Evolutionary conservation across 2,797 vertebrate species (phyloP).

Genomic region (Prionace glauca): DNA sequence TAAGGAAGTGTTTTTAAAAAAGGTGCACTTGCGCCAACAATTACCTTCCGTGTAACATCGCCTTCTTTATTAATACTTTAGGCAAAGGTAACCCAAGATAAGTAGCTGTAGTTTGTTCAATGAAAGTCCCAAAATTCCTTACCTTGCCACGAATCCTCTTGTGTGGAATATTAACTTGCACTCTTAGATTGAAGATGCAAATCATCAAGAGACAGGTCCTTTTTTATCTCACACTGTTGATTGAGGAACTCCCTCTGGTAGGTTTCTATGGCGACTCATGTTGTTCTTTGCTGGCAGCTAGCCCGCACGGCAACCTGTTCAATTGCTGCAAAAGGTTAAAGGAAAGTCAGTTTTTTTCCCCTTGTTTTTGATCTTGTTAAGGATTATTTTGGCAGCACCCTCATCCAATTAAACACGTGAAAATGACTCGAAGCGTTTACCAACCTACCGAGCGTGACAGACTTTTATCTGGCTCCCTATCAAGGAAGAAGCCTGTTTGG

Average conservation of each 20-base stretch:
- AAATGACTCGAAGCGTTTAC: not conserved
- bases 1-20: not conserved
- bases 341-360: not conserved
- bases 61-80: not conserved
- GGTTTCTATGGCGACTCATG: not conserved
- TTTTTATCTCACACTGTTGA: not conserved
- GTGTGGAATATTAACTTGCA: not conserved
- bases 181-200: not conserved
- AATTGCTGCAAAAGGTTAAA: not conserved
- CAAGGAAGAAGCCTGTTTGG: not conserved
- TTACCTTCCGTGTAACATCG: not conserved
- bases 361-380: not conserved
- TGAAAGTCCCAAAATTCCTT: not conserved
- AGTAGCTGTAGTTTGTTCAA: not conserved
- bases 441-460: not conserved
- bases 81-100: not conserved
- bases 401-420: not conserved
- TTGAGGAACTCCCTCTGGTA: not conserved
- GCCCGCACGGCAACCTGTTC: not conserved
- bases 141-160: not conserved
- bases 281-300: not conserved
- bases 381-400: not conserved
- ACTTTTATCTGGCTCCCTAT: not conserved
- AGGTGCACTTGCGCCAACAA: no score
- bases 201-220: not conserved